Conservation (phyloP, 1,140 invertebrate species). For the Marisa cornuarietis region DNA sequence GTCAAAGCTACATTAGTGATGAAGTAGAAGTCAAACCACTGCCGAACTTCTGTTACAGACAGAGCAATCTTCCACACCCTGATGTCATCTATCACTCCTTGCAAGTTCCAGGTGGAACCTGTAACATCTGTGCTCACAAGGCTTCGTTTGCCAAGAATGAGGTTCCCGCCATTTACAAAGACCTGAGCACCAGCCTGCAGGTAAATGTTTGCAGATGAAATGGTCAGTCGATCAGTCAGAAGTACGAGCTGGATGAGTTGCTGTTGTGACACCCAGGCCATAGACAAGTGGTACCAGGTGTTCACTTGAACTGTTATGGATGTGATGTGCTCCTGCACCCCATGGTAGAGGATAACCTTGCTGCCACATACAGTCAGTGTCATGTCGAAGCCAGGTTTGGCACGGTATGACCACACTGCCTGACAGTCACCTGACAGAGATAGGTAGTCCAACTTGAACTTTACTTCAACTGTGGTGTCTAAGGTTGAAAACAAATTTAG, state of each 20-base stretch:
- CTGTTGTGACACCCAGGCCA: conserved; percentile 32
- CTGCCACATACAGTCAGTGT: conserved; percentile 31
- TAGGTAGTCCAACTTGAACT: conserved; percentile 31
- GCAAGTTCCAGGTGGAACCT: conserved; percentile 34
- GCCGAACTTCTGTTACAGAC: conserved; percentile 28
- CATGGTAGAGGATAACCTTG: conserved; percentile 23
- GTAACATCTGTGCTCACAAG: conserved; percentile 6
- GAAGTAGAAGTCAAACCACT: conserved; percentile 23
- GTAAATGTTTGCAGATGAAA: conserved; percentile 18
- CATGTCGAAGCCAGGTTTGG: conserved; percentile 1
- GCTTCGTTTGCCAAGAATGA: conserved; percentile 41
- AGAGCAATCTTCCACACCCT: conserved; percentile 39
- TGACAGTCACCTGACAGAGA: conserved; percentile 19
- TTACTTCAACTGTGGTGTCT: conserved; percentile 40
- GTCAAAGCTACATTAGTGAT: conserved; percentile 13
- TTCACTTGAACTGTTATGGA: conserved; percentile 25
- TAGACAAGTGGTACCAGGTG: conserved; percentile 41
- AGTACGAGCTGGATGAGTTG: conserved; percentile 27
- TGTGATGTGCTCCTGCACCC: conserved; percentile 11
- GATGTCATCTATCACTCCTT: conserved; percentile 40
- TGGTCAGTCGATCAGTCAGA: conserved; percentile 20
- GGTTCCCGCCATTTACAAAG: conserved; percentile 37
- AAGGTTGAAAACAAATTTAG: conserved; percentile 33
- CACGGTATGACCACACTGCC: conserved; percentile 37
- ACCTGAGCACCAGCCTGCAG: conserved; percentile 5